Evolutionary conservation across 2,797 vertebrate genomes (phyloP), one percentile per base, ranked within the genome.

Genomic region (Margarornis squamiger): DNA sequence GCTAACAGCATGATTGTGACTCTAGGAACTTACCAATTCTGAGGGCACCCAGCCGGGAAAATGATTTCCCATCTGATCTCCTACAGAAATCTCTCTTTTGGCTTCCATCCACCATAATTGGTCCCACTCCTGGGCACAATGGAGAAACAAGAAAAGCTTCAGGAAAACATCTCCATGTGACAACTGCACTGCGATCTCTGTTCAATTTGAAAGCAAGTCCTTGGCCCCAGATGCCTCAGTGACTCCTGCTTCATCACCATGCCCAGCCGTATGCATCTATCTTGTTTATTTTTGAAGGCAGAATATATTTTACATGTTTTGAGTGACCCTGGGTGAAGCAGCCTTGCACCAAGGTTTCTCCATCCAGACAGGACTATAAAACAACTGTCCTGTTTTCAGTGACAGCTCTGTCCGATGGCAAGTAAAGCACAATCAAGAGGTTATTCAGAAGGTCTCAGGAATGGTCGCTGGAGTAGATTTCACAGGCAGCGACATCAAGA

Each of bases 391-490:
- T 6, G 0, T 73, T 90, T 91, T 91, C 86, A 66, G 38, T 2
- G 9, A 77, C 63, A 77, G 48, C 59, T 94, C 57, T 82, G 55
- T 82, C 51, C 86, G 90, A 88, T 39, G 87, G 79, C 63, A 86
- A 86, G 78, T 88, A 96, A 95, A 96, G 66, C 3, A 4, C 81
- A 92, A 94, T 62, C 94, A 68, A 84, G 63, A 87, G 83, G 77
- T 96, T 86, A 82, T 89, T 96, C 58, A 76, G 73, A 92, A 93
- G 58, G 55, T 92, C 55, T 81, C 80, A 65, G 89, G 76, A 96
- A 87, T 46, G 88, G 85, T 65, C 86, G 85, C 71, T 21, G 75
- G 86, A 59, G 58, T 73, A 84, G 81, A 92, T 82, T 94, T 92
- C 93, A 91, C 88, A 95, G 90, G 41, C 90, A 92, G 68, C 3